Conservation (phyloP, 2,888 invertebrate species). For the Bruchidius siliquastri region DNA sequence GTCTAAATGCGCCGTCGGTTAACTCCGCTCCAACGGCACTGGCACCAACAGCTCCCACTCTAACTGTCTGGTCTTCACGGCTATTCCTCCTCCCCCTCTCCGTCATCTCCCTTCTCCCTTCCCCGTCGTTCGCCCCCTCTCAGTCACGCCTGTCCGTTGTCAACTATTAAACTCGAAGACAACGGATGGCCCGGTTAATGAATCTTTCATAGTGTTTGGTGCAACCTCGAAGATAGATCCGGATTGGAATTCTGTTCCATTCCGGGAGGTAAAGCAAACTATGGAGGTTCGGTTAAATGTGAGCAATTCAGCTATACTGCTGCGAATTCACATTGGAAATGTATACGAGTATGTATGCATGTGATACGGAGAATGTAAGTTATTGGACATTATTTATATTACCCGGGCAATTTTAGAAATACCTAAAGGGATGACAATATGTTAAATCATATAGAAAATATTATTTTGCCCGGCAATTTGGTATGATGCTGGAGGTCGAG, state of each 20-base stretch:
- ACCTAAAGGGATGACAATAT: no score
- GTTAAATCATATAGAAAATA: no score
- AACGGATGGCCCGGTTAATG: constrained; percentile 15
- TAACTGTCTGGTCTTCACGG: not conserved
- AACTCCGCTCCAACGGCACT: constrained; percentile 19
- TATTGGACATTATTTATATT: no score
- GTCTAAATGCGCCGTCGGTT: constrained; percentile 41
- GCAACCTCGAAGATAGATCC: not conserved
- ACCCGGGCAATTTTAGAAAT: no score
- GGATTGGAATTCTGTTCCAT: not conserved
- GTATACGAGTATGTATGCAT: no score
- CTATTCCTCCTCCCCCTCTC: not conserved
- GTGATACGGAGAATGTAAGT: no score
- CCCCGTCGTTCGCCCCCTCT: not conserved
- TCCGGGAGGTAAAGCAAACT: not conserved
- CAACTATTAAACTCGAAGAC: constrained; percentile 18
- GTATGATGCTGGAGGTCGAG: no score
- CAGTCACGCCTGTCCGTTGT: constrained; percentile 21
- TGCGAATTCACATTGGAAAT: no score
- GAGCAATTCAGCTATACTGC: no score
- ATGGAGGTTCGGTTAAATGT: no score
- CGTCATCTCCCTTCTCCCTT: no score
- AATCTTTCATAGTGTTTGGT: not conserved
- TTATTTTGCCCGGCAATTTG: no score
- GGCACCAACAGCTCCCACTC: not conserved